Evolutionary conservation across 2,113 vertebrate species (phyloP), one percentile per base, ranked within the genome.

Genomic region (Electrona antarctica): DNA sequence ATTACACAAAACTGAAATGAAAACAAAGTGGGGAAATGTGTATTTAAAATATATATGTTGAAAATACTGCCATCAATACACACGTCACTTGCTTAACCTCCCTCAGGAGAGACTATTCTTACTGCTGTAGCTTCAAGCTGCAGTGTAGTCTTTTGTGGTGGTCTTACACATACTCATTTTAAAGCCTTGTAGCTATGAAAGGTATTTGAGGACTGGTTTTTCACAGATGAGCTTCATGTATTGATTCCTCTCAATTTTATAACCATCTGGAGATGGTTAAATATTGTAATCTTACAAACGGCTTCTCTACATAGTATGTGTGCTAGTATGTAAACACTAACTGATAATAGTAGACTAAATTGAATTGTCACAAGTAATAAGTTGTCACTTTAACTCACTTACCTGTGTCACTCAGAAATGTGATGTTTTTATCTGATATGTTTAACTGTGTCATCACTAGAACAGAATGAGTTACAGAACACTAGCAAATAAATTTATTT

Each of bases 401-500:
- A 69, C 49, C 63, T 47, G 79, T 85, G 81, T 88, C 80, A 85
- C 75, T 77, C 72, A 73, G 67, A 81, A 49, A 74, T 83, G 85
- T 88, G 81, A 76, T 76, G 50, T 8, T 47, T 65, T 62, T 75
- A 66, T 73, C 15, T 63, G 29, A 47, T 64, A n/a, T 13, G 45
- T 56, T 83, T 77, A 82, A 77, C 78, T 60, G 71, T 79, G 84
- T 74, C 70, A 69, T 77, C 74, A 88, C 82, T 85, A 84, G 80
- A 84, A 69, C 71, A 69, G 68, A 76, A 85, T 60, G 69, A 84
- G 73, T 88, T 76, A 54, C 72, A 69, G 60, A 88, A 77, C 72
- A 85, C 76, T 83, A 89, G 83, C 82, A 82, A 80, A 88, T 89
- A 90, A 89, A 92, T 88, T 91, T 92, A 91, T 91, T 91, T 88